A percentile compares a stretch with the other conserved stretches of the same genome.
Conservation (phyloP, 2,113 vertebrate genomes). For the Oenanthe melanoleuca region DNA sequence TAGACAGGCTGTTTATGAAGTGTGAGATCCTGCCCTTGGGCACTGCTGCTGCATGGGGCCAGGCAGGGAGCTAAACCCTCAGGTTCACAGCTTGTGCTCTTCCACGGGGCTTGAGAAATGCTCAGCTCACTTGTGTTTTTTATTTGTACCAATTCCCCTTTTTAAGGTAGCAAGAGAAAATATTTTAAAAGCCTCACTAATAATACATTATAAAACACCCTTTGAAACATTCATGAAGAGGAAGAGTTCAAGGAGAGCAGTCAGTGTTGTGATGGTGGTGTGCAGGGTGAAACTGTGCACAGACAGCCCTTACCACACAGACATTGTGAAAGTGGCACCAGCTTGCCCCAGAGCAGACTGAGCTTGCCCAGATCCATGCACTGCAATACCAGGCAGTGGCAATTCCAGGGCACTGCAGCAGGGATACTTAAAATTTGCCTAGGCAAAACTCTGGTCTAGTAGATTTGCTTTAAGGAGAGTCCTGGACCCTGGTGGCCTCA, state of each 20-base stretch:
- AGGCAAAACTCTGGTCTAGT: neutral
- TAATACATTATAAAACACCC: neutral
- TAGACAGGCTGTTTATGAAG: neutral
- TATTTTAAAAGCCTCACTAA: neutral
- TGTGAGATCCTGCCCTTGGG: neutral
- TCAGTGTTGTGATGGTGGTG: rapidly evolving
- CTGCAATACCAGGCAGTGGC: neutral
- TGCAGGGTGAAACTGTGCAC: rapidly evolving
- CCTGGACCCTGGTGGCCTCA: neutral
- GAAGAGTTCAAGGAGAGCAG: neutral
- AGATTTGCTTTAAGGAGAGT: neutral
- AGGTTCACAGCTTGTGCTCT: rapidly evolving
- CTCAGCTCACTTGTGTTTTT: neutral
- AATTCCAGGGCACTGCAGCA: neutral
- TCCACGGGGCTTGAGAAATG: neutral
- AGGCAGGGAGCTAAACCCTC: neutral
- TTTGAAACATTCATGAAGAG: neutral
- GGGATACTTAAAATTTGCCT: neutral
- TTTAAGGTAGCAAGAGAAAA: neutral
- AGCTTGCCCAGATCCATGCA: neutral
- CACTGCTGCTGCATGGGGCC: neutral
- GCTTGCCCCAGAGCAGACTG: neutral
- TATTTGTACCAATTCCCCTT: neutral
- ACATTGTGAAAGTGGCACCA: neutral
- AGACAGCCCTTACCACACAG: neutral